Base-by-base conservation (phyloP, 2,113 vertebrate genomes). In the Ptyas mucosa region DNA sequence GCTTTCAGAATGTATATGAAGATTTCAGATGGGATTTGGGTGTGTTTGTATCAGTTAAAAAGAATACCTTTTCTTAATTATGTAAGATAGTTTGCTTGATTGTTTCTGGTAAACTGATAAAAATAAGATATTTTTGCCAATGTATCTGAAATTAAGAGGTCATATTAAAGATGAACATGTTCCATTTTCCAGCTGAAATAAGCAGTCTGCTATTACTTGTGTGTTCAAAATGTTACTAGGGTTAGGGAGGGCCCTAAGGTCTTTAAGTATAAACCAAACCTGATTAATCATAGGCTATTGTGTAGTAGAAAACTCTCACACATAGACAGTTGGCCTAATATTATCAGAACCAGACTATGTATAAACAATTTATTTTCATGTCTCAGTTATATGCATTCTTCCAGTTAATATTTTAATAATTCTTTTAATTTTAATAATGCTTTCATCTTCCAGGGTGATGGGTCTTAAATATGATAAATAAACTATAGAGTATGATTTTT, bases 341-440 rank as follows among this genome's bases (percentile, higher is more conserved):
- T 58, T 92, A 43, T 87, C 89, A 91, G 95, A 94, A 93, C 87
- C 93, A 97, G 96, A 43, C 24, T n/a, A 61, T 61, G 8, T 55
- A 54, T 91, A 55, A 53, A 14, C 39, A 20, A 3, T 11, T 46
- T 90, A 1, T 43, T 9, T 34, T 12, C 24, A 43, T 29, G 18
- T 21, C 90, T 39, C 24, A 39, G 43, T 39, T 21, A 34, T 6
- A 69, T 52, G 6, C 34, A 75, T 54, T 43, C 3, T 52, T 55
- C 49, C 7, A 52, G 8, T 8, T 34, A 23, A 52, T 57, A 57
- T 57, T 57, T 57, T 57, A 57, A 57, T 23, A 57, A 57, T 7
- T 21, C 5, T 57, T 57, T 57, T 57, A 57, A 57, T 57, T 57
- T 55, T 55, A 55, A 55, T 21, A 21, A 57, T 57, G 23, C 55